Evolutionary conservation across 2,797 vertebrate genomes (phyloP).

Genomic region (Pseudochromis fuscus): DNA sequence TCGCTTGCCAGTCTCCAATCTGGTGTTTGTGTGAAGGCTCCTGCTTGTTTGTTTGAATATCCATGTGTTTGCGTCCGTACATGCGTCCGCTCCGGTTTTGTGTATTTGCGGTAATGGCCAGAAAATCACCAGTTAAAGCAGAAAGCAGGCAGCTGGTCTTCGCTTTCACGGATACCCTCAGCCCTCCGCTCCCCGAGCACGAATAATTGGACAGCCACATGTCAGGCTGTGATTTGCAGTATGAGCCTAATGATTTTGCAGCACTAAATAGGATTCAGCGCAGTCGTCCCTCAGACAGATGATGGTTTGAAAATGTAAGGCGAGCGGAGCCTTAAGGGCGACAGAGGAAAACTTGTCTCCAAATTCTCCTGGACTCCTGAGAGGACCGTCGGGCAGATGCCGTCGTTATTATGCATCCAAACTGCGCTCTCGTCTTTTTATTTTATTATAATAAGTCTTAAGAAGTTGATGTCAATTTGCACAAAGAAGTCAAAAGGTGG

Average conservation of each 20-base stretch:
- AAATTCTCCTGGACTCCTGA: neutral
- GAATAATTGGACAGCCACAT: conserved; percentile 61
- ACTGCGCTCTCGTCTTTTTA: neutral
- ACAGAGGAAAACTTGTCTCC: neutral
- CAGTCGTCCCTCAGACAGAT: conserved; percentile 34
- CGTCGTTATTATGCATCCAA: neutral
- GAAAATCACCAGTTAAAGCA: conserved; percentile 44
- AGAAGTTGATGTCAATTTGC: too few species aligned
- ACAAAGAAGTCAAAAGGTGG: too few species aligned
- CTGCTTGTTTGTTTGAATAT: conserved; percentile 33
- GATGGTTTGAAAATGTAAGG: conserved; percentile 26
- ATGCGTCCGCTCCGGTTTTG: neutral
- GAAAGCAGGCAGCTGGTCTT: conserved; percentile 58
- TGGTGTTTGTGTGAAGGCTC: conserved; percentile 19
- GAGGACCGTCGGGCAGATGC: neutral
- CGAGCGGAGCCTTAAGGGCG: neutral
- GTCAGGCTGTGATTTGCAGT: conserved; percentile 56
- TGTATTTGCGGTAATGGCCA: conserved; percentile 37
- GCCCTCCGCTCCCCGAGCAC: conserved; percentile 19
- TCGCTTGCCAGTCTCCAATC: conserved; percentile 39
- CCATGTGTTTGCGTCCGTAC: conserved; percentile 21
- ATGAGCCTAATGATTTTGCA: conserved; percentile 55
- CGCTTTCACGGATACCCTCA: conserved; percentile 21
- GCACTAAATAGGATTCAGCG: conserved; percentile 49
- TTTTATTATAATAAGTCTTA: too few species aligned